These are phyloP conservation scores for Botrylloides violaceus DNA, from an alignment of 23 tunicate genomes.

Conservation along the genomic window DNA sequence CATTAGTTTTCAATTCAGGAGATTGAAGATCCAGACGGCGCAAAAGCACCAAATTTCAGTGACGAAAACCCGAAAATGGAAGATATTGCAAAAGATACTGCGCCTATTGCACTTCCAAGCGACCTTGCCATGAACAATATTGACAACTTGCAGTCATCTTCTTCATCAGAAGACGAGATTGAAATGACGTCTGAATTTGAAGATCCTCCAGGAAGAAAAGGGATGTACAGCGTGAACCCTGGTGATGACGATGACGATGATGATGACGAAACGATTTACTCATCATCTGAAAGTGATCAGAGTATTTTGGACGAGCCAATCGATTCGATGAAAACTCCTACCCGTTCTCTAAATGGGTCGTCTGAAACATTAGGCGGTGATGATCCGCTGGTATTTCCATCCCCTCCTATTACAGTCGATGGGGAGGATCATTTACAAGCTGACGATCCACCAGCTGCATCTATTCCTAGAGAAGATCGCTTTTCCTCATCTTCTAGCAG, in stretches of 20 bases:
- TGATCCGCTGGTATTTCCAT: background rate
- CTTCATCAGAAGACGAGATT: slow-evolving; percentile 2
- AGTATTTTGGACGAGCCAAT: background rate
- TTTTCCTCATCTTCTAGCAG: slow-evolving; percentile 20
- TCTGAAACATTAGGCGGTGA: background rate
- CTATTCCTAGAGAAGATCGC: background rate
- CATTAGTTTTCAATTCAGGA: too few relatives aligned
- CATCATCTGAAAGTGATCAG: background rate
- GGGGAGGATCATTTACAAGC: background rate
- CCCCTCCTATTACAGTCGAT: background rate
- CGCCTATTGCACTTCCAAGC: too few relatives aligned
- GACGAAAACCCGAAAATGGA: too few relatives aligned
- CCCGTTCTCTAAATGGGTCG: background rate
- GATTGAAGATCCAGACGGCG: too few relatives aligned
- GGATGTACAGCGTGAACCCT: slow-evolving; percentile 2
- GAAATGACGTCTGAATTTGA: slow-evolving; percentile 9
- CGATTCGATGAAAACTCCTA: background rate
- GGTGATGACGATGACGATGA: background rate
- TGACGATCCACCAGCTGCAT: background rate
- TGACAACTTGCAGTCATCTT: background rate
- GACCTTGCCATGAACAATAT: too few relatives aligned
- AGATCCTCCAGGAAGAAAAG: slow-evolving; percentile 3
- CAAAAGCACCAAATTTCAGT: too few relatives aligned
- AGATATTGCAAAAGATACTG: too few relatives aligned
- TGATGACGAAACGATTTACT: background rate